Conservation (phyloP, 1,140 invertebrate species). For the Pseudomyrmex cubaensis region DNA sequence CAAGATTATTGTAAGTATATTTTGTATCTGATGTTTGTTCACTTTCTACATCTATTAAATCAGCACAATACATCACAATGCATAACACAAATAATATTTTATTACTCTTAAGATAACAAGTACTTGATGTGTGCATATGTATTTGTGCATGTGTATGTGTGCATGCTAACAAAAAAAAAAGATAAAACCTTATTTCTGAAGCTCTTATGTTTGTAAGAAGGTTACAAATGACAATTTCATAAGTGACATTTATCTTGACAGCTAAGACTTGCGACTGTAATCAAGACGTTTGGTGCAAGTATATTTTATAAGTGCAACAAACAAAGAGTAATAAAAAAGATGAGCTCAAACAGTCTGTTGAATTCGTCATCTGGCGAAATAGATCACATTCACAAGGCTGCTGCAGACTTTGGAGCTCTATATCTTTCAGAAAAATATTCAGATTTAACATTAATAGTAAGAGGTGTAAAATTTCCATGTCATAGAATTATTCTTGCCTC, state of each 20-base stretch:
- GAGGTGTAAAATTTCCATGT: constrained; percentile 92
- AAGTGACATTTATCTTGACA: not conserved
- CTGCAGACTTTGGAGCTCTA: constrained; percentile 88
- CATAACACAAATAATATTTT: too few species aligned
- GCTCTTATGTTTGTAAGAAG: not conserved
- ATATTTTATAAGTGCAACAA: not conserved
- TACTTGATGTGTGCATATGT: too few species aligned
- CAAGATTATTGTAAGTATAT: too few species aligned
- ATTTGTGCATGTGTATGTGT: too few species aligned
- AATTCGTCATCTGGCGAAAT: constrained; percentile 60
- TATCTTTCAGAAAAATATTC: constrained; percentile 95
- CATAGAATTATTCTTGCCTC: constrained; percentile 97
- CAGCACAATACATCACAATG: too few species aligned
- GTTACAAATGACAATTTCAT: not conserved
- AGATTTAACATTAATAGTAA: constrained; percentile 95
- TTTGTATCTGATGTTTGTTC: too few species aligned
- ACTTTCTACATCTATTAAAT: too few species aligned
- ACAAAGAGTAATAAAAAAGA: constrained; percentile 38
- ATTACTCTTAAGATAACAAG: too few species aligned
- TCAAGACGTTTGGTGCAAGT: not conserved
- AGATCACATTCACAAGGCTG: constrained; percentile 63
- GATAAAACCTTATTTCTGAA: not conserved
- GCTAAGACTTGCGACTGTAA: not conserved
- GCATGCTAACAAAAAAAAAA: not conserved
- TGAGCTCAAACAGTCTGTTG: constrained; percentile 69